These are phyloP conservation scores for Bombylius major DNA, from an alignment of 2,888 invertebrate genomes.

Conservation along the genomic window DNA sequence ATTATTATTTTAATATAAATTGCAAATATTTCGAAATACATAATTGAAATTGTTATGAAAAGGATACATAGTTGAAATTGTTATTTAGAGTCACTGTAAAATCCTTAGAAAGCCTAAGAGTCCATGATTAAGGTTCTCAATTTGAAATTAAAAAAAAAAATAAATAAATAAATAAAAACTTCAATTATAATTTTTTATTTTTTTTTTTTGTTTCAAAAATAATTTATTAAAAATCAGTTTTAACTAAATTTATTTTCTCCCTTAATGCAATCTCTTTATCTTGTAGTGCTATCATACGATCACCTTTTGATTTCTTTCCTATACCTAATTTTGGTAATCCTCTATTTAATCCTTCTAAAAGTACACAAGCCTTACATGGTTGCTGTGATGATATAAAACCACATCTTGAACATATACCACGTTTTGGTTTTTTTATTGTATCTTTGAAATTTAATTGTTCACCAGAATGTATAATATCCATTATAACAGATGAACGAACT, in stretches of 20 bases:
- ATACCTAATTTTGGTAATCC: slow-evolving; percentile 86
- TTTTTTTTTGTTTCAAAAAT: too few species aligned
- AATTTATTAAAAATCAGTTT: slow-evolving; percentile 32
- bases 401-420: slow-evolving; percentile 71
- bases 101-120: too few species aligned
- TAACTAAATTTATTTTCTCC: slow-evolving; percentile 33
- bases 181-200: too few species aligned
- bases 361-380: slow-evolving; percentile 91
- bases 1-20: too few species aligned
- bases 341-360: slow-evolving; percentile 89
- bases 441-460: slow-evolving; percentile 76
- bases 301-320: slow-evolving; percentile 73
- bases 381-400: slow-evolving; percentile 85
- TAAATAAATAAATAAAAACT: too few species aligned
- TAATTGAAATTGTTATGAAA: too few species aligned
- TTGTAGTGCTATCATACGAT: slow-evolving; percentile 49
- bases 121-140: too few species aligned
- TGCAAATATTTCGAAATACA: too few species aligned
- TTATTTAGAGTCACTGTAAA: too few species aligned
- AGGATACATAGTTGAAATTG: too few species aligned
- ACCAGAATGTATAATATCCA: slow-evolving; percentile 87
- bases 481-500: slow-evolving; percentile 78
- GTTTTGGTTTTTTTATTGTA: slow-evolving; percentile 65
- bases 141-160: too few species aligned
- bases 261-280: slow-evolving; percentile 27